A percentile compares a stretch with the other conserved stretches of the same genome.
phyloP scores from a whole-genome alignment of 2,888 invertebrate genomes.

The Flabesymbios commensalis region DNA sequence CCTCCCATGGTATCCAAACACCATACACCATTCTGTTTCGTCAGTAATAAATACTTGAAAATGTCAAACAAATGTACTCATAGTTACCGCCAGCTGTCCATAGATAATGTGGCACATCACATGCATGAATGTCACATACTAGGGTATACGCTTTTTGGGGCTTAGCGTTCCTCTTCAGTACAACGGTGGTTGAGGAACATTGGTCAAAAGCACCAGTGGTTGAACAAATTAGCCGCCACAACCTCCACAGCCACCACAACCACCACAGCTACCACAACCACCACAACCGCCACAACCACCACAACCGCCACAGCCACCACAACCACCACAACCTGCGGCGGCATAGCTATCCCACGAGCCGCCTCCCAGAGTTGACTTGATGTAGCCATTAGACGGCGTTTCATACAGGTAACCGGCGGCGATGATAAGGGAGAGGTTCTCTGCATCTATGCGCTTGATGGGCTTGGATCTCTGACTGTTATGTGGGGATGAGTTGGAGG shows the following conservation, averaged over 20 bases:
- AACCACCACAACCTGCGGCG: constrained; percentile 27
- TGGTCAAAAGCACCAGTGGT: too few relatives aligned
- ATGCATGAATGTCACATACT: too few relatives aligned
- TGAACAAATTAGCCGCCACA: constrained; percentile 22
- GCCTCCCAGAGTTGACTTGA: constrained; percentile 24
- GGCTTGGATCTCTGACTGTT: constrained; percentile 21
- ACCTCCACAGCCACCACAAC: constrained; percentile 37
- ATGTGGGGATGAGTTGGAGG: background rate
- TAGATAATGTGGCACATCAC: too few relatives aligned
- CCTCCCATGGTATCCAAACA: too few relatives aligned
- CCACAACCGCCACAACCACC: constrained; percentile 39
- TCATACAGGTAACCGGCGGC: constrained; percentile 62
- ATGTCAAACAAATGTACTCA: too few relatives aligned
- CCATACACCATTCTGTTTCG: too few relatives aligned
- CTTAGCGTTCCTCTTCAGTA: too few relatives aligned
- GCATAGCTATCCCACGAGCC: constrained; percentile 47
- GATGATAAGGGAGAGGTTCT: constrained; percentile 56
- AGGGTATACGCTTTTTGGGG: too few relatives aligned
- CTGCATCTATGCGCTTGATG: constrained; percentile 44
- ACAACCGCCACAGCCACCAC: constrained; percentile 34
- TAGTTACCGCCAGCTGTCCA: too few relatives aligned
- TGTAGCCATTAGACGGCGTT: constrained; percentile 55
- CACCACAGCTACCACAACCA: constrained; percentile 37
- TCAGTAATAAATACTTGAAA: too few relatives aligned
- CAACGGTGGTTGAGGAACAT: too few relatives aligned